Evolutionary conservation across 2,888 invertebrate genomes (phyloP).

Genomic region (Nomada flava): DNA sequence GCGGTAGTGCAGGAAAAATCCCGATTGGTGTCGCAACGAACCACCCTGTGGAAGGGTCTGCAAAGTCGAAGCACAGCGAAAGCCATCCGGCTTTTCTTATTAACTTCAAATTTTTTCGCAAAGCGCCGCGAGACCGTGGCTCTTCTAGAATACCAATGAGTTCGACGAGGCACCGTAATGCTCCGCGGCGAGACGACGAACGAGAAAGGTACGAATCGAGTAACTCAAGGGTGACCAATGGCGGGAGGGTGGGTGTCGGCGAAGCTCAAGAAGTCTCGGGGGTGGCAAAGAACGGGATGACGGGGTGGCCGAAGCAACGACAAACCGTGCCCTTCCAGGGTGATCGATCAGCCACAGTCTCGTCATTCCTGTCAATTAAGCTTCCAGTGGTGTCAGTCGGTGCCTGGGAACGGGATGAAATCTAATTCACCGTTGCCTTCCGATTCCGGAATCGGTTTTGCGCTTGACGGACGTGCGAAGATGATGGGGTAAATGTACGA

Average conservation of each 20-base stretch:
- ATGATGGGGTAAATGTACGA: neutral
- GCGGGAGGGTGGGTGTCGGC: constrained; percentile 52
- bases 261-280: constrained; percentile 56
- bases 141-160: constrained; percentile 82
- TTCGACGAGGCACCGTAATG: constrained; percentile 67
- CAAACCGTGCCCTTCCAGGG: constrained; percentile 49
- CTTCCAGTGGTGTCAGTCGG: constrained; percentile 54
- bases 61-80: constrained; percentile 71
- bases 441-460: constrained; percentile 22
- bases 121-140: constrained; percentile 78
- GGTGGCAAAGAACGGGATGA: constrained; percentile 32
- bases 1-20: constrained; percentile 14
- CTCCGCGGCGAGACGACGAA: constrained; percentile 63
- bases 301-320: constrained; percentile 42
- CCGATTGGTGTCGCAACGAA: constrained; percentile 38
- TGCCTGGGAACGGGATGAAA: constrained; percentile 35
- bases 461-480: neutral
- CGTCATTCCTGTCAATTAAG: constrained; percentile 68
- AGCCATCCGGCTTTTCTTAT: constrained; percentile 83
- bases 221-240: constrained; percentile 55
- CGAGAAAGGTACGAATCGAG: constrained; percentile 59
- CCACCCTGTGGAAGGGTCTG: constrained; percentile 2
- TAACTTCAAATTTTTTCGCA: constrained; percentile 84
- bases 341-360: constrained; percentile 65
- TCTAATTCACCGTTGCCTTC: constrained; percentile 50